Evolutionary conservation across 2,888 invertebrate genomes (phyloP), one percentile per base, ranked within the genome.

Genomic region (Lasioglossum malachurum): DNA sequence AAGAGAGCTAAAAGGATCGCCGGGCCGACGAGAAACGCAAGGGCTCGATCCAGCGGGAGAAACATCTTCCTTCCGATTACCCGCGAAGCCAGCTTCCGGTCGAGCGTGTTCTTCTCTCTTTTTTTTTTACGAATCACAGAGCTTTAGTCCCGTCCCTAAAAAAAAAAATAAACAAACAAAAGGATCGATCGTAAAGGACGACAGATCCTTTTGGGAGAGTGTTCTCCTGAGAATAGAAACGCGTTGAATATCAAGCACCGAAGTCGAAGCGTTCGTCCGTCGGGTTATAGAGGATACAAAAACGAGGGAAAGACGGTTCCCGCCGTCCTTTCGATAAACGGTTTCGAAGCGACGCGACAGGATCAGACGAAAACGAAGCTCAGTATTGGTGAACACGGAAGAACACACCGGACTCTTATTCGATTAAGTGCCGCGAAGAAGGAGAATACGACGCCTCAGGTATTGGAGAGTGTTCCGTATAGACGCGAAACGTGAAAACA

Each of bases 401-500:
- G 64, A 27, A 85, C 49, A 72, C 38, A 44, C 60, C 78, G 69
- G 78, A 79, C 73, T 78, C 75, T 82, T 67, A 69, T 82, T 90
- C 84, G 67, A 71, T 53, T 67, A 84, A 86, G 85, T 87, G 82
- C 80, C 82, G 80, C 72, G 74, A 78, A 53, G 80, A 72, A 49
- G 75, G 74, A 77, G 77, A 78, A 83, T 71, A 60, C 38, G 83
- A 64, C 57, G 67, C 83, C 77, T 75, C 78, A 78, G 72, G 80
- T 78, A 76, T 80, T 44, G 82, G 82, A 86, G 84, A 85, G 85
- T 88, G 88, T 88, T 86, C 85, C 86, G 87, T 80, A 80, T 84
- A 87, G 80, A 91, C 83, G 89, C 84, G 87, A 89, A 81, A 89
- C 83, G 89, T 90, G 90, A 89, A 92, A 92, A 92, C 89, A 89